Evolutionary conservation across 2,113 vertebrate species (phyloP).

Genomic region (Stercorarius parasiticus): DNA sequence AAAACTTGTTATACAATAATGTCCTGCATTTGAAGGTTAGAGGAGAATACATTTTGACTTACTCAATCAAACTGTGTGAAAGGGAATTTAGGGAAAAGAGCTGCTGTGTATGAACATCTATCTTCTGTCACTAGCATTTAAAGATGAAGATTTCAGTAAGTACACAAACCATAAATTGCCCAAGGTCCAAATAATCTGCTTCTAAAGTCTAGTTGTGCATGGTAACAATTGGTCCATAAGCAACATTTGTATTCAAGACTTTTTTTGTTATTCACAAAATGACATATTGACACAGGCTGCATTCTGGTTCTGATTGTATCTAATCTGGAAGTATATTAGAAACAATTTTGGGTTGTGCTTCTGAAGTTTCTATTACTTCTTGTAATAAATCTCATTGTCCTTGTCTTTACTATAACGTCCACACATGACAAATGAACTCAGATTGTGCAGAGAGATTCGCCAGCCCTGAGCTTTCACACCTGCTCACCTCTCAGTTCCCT

Average conservation of each 20-base stretch:
- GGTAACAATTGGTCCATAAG: not conserved
- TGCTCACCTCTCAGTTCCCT: not conserved
- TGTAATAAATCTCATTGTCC: slow-evolving; percentile 14
- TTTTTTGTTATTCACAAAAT: not conserved
- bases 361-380: not conserved
- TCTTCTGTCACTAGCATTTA: not conserved
- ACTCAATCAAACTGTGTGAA: not conserved
- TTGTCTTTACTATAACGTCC: not conserved
- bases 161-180: not conserved
- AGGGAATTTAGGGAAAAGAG: not conserved
- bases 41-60: not conserved
- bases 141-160: not conserved
- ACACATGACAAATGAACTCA: not conserved
- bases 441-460: not conserved
- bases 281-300: not conserved
- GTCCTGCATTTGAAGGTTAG: not conserved
- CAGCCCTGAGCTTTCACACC: not conserved
- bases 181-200: not conserved
- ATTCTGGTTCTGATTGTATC: not conserved
- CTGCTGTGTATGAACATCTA: not conserved
- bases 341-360: not conserved
- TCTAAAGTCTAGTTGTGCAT: not conserved
- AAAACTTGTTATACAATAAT: not conserved
- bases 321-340: not conserved
- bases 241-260: not conserved